A percentile compares a stretch with the other conserved stretches of the same genome.
Evolutionary conservation across 1,140 invertebrate genomes (phyloP).

Genomic region (Physella acuta): DNA sequence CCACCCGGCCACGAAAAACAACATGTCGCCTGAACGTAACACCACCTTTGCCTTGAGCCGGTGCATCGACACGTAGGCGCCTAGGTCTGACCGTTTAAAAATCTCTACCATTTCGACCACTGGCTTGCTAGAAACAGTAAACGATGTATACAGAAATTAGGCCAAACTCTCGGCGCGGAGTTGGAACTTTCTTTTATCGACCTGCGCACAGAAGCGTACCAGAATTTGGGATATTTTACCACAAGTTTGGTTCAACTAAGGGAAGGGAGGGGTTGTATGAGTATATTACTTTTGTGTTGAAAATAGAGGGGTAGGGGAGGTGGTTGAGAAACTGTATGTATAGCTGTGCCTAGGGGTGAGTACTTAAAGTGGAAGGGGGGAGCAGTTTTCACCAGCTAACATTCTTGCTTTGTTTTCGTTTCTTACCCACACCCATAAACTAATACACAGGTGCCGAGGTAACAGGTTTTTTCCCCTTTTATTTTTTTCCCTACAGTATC

Average conservation of each 20-base stretch:
- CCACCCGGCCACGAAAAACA: no score
- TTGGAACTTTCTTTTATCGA: background rate
- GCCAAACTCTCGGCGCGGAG: background rate
- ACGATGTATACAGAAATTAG: background rate
- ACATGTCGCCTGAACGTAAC: no score
- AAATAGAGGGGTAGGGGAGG: no score
- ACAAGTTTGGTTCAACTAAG: background rate
- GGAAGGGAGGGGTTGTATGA: background rate
- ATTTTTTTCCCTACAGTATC: background rate
- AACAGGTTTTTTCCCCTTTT: background rate
- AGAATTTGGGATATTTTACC: background rate
- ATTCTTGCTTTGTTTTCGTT: background rate
- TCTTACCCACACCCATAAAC: background rate
- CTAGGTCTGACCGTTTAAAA: no score
- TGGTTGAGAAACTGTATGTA: background rate
- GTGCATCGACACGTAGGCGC: no score
- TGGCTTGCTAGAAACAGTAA: no score
- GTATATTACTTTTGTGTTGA: no score
- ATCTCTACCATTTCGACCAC: no score
- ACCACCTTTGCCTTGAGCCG: no score
- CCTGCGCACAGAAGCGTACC: background rate
- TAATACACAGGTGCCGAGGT: slow-evolving; percentile 11
- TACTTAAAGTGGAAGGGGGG: background rate
- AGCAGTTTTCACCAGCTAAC: background rate
- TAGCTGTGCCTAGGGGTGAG: background rate